Evolutionary conservation across 2,113 vertebrate species (phyloP).

Genomic region (Atherinomorus stipes): DNA sequence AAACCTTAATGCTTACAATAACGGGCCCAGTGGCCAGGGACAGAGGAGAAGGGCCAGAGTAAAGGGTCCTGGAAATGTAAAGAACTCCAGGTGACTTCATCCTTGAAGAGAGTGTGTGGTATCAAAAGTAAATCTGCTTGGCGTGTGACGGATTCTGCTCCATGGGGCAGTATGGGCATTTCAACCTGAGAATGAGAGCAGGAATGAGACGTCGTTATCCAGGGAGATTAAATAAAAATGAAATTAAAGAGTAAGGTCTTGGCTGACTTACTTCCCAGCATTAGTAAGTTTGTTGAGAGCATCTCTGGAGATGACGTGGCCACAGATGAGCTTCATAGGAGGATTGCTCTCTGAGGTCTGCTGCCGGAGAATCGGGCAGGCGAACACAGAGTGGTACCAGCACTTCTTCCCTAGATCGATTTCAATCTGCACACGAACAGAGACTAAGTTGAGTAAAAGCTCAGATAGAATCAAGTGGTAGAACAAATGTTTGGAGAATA

Average conservation of each 20-base stretch:
- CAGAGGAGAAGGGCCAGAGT: slow-evolving; percentile 57
- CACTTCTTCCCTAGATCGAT: slow-evolving; percentile 93
- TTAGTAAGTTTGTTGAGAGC: slow-evolving; percentile 93
- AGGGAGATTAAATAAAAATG: not conserved
- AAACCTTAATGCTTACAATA: slow-evolving; percentile 74
- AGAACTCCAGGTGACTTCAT: slow-evolving; percentile 68
- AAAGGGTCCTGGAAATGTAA: slow-evolving; percentile 67
- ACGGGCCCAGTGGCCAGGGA: slow-evolving; percentile 60
- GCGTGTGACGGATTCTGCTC: slow-evolving; percentile 93
- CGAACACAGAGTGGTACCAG: slow-evolving; percentile 93
- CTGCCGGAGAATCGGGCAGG: slow-evolving; percentile 91
- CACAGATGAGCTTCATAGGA: slow-evolving; percentile 93
- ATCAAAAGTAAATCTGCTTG: slow-evolving; percentile 93
- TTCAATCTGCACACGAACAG: slow-evolving; percentile 83
- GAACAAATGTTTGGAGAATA: not conserved
- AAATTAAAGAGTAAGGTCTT: not conserved
- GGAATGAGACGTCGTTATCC: not conserved
- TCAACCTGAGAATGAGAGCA: slow-evolving; percentile 81
- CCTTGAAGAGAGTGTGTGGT: slow-evolving; percentile 54
- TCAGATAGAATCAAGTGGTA: not conserved
- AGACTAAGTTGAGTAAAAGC: not conserved
- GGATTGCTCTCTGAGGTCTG: slow-evolving; percentile 92
- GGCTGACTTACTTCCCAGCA: slow-evolving; percentile 87
- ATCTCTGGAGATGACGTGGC: slow-evolving; percentile 91
- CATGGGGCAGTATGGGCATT: slow-evolving; percentile 94